These are phyloP conservation scores for Connochaetes taurinus DNA, from an alignment of 2,113 vertebrate species.

Conservation along the genomic window DNA sequence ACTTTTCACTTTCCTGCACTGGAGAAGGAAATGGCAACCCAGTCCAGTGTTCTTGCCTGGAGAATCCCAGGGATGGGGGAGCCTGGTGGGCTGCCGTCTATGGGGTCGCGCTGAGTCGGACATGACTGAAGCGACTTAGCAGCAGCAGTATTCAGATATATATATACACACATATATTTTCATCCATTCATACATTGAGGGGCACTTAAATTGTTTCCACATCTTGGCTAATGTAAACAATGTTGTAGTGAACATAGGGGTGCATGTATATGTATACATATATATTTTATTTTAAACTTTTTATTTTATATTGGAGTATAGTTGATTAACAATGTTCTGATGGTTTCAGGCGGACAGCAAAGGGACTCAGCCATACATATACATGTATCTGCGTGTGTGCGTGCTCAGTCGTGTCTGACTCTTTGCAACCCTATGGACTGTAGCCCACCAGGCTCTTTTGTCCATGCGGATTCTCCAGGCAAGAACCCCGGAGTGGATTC, in stretches of 20 bases:
- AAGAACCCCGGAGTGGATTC: not conserved
- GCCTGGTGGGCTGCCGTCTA: not conserved
- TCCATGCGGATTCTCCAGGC: not conserved
- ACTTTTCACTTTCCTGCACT: too few relatives aligned
- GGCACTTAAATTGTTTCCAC: not conserved
- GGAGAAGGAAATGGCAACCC: too few relatives aligned
- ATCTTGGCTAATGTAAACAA: not conserved
- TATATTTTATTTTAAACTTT: not conserved
- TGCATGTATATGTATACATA: not conserved
- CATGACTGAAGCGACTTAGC: not conserved
- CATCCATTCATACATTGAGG: not conserved
- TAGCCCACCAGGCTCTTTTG: not conserved
- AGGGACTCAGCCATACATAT: not conserved
- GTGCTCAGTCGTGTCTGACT: not conserved
- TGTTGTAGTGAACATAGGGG: not conserved
- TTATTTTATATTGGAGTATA: not conserved
- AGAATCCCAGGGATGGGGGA: too few relatives aligned
- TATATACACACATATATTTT: not conserved
- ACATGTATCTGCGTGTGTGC: not conserved
- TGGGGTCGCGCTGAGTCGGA: fast-evolving
- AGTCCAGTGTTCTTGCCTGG: too few relatives aligned
- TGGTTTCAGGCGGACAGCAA: not conserved
- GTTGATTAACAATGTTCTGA: not conserved
- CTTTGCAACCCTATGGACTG: not conserved
- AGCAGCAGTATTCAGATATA: not conserved